Evolutionary conservation across 2,113 vertebrate species (phyloP), one percentile per base, ranked within the genome.

Genomic region (Marmota monax): DNA sequence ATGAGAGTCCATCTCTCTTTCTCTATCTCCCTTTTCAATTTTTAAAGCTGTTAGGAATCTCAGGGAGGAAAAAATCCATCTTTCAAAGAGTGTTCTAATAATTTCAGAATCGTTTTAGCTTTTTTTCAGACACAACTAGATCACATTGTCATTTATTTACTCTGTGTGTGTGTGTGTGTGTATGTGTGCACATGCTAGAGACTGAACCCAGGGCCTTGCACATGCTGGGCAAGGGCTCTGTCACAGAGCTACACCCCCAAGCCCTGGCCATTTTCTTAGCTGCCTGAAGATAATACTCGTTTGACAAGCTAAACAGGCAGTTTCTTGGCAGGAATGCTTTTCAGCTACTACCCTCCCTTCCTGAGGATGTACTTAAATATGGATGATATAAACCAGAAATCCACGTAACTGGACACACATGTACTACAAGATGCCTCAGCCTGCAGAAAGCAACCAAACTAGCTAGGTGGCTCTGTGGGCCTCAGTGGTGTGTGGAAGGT

Each of bases 11-110:
- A 32, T 12, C 25, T n/a, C 12, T 65, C 23, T 48, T 51, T 61
- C 5, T 65, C 5, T 84, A 1, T 69, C 37, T 94, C 65, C n/a
- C 16, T 67, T 14, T 69, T 83, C 80, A 79, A n/a, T 69, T 94
- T 74, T 94, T 29, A 79, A 87, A 88, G 83, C 48, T 63, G 4
- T 74, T 69, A 88, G 77, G 63, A 84, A 89, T 34, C 32, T 63
- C n/a, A 37, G 65, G 25, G 69, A 10, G 22, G 39, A 42, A 27
- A n/a, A 80, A 74, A 85, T 82, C 34, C 37, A 6, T 73, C 61
- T 48, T 82, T 85, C 73, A 93, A 96, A 63, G 34, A 4, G 18
- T 48, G 51, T 89, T 84, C 45, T 87, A 83, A 85, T 70, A n/a
- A 78, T 70, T 85, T 85, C 20, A 76, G 76, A 89, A n/a, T 85